These are phyloP conservation scores for Opisthograptis luteolata DNA, from an alignment of 2,888 invertebrate species.

Conservation along the genomic window DNA sequence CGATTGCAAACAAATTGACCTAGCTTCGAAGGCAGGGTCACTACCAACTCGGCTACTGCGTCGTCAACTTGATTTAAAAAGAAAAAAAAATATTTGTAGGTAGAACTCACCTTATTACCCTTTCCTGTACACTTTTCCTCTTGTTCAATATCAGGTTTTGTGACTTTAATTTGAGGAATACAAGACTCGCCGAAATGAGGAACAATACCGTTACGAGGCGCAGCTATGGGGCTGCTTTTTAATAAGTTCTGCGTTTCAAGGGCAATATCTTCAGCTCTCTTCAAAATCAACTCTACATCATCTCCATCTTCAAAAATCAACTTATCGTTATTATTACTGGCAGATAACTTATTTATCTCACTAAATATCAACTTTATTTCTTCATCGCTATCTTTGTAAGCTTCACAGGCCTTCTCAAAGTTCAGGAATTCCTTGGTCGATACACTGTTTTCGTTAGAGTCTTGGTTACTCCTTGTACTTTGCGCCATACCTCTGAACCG, in stretches of 20 bases:
- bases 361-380: constrained; percentile 88
- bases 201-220: constrained; percentile 37
- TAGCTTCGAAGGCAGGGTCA: no score
- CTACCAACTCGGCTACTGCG: no score
- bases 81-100: constrained; percentile 15
- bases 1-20: no score
- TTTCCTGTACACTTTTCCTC: constrained; percentile 42
- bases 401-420: constrained; percentile 72
- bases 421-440: constrained; percentile 74
- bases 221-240: constrained; percentile 59
- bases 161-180: constrained; percentile 73
- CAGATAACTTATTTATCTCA: constrained; percentile 86
- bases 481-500: constrained; percentile 50
- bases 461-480: constrained; percentile 45
- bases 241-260: constrained; percentile 68
- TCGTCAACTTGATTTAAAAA: no score
- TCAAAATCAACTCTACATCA: constrained; percentile 74
- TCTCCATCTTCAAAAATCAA: constrained; percentile 64
- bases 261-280: constrained; percentile 73
- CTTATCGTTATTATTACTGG: constrained; percentile 51
- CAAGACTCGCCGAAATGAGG: constrained; percentile 37
- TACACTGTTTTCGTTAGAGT: constrained; percentile 71
- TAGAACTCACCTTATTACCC: constrained; percentile 54
- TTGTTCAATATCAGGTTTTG: constrained; percentile 56
- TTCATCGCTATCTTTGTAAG: constrained; percentile 77